phyloP scores from a whole-genome alignment of 1,140 invertebrate genomes.

The Kradibia gibbosae region DNA sequence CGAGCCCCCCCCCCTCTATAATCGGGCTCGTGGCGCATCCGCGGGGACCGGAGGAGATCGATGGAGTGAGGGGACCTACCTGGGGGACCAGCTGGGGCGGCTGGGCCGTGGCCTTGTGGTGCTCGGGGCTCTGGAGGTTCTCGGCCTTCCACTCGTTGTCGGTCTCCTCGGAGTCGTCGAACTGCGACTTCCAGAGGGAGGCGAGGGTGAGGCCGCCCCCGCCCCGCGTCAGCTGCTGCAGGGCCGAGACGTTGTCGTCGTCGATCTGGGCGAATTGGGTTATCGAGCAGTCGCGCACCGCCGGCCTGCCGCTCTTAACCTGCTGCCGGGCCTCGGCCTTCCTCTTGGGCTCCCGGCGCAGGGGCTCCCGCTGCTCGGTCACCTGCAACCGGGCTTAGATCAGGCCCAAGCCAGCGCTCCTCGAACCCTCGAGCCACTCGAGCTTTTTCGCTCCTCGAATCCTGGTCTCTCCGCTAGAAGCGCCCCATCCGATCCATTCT shows the following conservation, averaged over 20 bases:
- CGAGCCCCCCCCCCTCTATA: too few relatives aligned
- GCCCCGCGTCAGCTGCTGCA: conserved; percentile 87
- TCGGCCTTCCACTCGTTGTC: conserved; percentile 95
- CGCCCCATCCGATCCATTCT: too few relatives aligned
- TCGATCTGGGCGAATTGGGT: conserved; percentile 94
- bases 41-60: too few relatives aligned
- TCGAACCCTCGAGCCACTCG: too few relatives aligned
- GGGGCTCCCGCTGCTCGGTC: conserved; percentile 69
- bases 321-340: conserved; percentile 64
- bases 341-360: conserved; percentile 69
- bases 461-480: too few relatives aligned
- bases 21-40: too few relatives aligned
- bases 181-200: conserved; percentile 94
- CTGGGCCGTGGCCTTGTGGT: conserved; percentile 70
- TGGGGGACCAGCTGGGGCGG: conserved; percentile 62
- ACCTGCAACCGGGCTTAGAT: too few relatives aligned
- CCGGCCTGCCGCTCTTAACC: conserved; percentile 64
- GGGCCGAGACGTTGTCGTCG: conserved; percentile 91
- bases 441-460: too few relatives aligned
- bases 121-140: conserved; percentile 80
- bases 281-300: conserved; percentile 77
- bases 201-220: conserved; percentile 86
- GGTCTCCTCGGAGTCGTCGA: conserved; percentile 93
- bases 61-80: too few relatives aligned
- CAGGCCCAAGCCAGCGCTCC: too few relatives aligned